Conservation (phyloP, 2,113 vertebrate genomes). For the Clinocottus analis region DNA sequence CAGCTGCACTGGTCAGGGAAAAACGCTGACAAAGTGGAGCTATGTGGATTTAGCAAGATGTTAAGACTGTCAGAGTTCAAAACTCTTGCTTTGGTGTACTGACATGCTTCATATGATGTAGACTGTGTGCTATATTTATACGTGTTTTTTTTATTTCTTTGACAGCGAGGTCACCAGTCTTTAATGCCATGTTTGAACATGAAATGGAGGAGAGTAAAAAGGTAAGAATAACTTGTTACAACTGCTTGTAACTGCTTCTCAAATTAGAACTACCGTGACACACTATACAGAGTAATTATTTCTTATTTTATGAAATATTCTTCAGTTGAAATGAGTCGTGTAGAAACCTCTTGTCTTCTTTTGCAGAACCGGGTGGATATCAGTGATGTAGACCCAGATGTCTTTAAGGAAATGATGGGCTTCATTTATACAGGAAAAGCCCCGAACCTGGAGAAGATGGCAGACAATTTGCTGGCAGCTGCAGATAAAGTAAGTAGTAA, state of each 20-base stretch:
- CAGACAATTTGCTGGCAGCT: slow-evolving; percentile 96
- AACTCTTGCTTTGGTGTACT: background rate
- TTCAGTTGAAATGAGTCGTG: background rate
- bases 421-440: slow-evolving; percentile 99
- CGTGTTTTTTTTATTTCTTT: slow-evolving; percentile 31
- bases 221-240: slow-evolving; percentile 75
- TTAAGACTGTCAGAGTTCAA: background rate
- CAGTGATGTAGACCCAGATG: slow-evolving; percentile 98
- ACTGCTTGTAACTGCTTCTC: too few relatives aligned
- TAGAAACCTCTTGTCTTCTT: background rate
- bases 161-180: slow-evolving; percentile 94
- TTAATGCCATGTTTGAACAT: slow-evolving; percentile 99
- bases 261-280: background rate
- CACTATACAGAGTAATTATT: too few relatives aligned
- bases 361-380: slow-evolving; percentile 97
- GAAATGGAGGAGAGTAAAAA: slow-evolving; percentile 99
- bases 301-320: too few relatives aligned
- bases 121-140: slow-evolving; percentile 6
- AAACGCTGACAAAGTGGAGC: slow-evolving; percentile 52
- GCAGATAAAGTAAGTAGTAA: slow-evolving; percentile 92
- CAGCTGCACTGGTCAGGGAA: slow-evolving; percentile 36
- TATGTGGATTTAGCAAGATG: slow-evolving; percentile 16
- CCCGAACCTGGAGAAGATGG: slow-evolving; percentile 98
- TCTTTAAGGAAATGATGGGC: slow-evolving; percentile 99
- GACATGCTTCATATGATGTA: background rate